Evolutionary conservation across 2,888 invertebrate genomes (phyloP), one percentile per base, ranked within the genome.

Genomic region (Nysson spinosus): DNA sequence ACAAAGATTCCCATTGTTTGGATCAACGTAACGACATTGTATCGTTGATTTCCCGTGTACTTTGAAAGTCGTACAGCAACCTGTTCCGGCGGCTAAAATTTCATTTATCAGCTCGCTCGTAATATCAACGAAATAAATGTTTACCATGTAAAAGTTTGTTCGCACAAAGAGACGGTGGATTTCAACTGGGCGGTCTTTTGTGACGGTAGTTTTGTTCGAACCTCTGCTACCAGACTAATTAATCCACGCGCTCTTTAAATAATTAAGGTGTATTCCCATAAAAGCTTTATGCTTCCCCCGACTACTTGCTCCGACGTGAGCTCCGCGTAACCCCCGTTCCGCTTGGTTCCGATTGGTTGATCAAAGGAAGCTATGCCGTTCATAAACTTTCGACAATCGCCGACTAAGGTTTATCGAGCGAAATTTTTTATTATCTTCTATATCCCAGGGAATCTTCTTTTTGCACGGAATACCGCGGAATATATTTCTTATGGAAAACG

Each of bases 111-210:
- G n/a, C 3, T 4, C n/a, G 5, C 20, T 4, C 7, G 14, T 22
- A 9, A n/a, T 12, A 32, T 57, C 44, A 44, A 58, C 28, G 43
- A 30, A 37, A 37, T 44, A 58, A 58, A 58, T 52, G 43, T 58
- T 58, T 58, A 14, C 12, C 44, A 17, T 37, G 24, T 12, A 12
- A 24, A 52, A 58, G 52, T 52, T n/a, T 58, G 30, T 26, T 30
- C 43, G 30, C 51, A 58, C 28, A 44, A 44, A 44, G 34, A 52
- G 58, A 37, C 58, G 44, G 37, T 4, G 2, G 9, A 14, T 16
- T 34, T 14, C 14, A 52, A 52, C 37, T 35, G 7, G 44, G 14
- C 9, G 11, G 28, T 11, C 58, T 44, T 44, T 52, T 44, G 58
- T 44, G 30, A 34, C 43, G 30, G 35, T 30, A 30, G 32, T 37